Percentiles rank a stretch among this genome's conserved stretches.
These are phyloP conservation scores for Octomys mimax DNA, from an alignment of 2,797 vertebrate genomes.

Conservation along the genomic window DNA sequence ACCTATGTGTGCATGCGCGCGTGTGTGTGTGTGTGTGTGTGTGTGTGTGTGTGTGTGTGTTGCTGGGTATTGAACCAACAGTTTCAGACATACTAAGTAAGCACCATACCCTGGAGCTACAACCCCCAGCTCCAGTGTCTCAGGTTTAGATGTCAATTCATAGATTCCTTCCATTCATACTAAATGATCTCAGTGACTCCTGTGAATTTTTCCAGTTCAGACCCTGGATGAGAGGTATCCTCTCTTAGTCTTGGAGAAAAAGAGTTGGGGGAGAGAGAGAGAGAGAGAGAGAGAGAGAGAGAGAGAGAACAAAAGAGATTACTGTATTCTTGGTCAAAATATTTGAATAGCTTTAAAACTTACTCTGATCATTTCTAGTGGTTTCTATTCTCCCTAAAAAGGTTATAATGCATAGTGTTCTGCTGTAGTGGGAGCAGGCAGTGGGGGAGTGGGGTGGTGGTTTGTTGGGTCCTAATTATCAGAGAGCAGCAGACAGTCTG, in stretches of 20 bases:
- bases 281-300: too few species aligned
- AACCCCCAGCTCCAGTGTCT: not conserved
- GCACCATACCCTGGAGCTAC: not conserved
- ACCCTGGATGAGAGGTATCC: not conserved
- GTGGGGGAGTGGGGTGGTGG: not conserved
- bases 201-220: not conserved
- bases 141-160: not conserved
- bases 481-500: constrained; percentile 70
- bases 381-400: constrained; percentile 13
- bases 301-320: not conserved
- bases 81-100: not conserved
- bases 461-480: constrained; percentile 76
- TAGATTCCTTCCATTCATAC: not conserved
- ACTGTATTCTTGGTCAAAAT: constrained; percentile 37
- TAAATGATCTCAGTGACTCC: not conserved
- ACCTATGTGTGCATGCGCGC: not conserved
- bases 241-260: not conserved
- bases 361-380: constrained; percentile 28
- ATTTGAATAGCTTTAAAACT: constrained; percentile 27
- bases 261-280: not conserved
- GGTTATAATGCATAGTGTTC: not conserved
- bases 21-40: not conserved
- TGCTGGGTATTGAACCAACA: not conserved
- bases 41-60: not conserved
- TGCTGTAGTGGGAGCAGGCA: not conserved